phyloP scores from a whole-genome alignment of 2,113 vertebrate genomes.

The Aviceda subcristata region DNA sequence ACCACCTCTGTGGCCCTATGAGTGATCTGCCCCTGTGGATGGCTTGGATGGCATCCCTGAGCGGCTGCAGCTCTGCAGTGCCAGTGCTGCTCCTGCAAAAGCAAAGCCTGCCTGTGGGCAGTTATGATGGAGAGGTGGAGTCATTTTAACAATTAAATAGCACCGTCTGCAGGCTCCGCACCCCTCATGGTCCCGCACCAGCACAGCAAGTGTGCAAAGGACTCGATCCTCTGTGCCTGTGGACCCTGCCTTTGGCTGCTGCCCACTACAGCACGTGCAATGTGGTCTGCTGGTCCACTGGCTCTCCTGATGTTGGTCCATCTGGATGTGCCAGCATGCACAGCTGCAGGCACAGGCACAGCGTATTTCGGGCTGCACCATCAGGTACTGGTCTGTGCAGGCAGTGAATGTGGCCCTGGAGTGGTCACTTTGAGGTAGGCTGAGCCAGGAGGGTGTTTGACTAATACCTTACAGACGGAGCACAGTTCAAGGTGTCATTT shows the following conservation, averaged over 20 bases:
- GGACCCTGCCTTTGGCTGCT: no score
- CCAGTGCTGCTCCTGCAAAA: background rate
- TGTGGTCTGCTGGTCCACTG: rapidly evolving
- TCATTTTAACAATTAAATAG: conserved; percentile 14
- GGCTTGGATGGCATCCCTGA: rapidly evolving
- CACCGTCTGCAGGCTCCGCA: conserved; percentile 3
- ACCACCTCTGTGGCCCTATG: background rate
- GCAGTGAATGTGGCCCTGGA: no score
- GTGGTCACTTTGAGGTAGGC: background rate
- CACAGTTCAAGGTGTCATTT: background rate
- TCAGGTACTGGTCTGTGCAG: background rate
- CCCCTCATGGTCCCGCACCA: rapidly evolving
- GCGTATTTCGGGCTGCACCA: rapidly evolving
- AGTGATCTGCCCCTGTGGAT: rapidly evolving
- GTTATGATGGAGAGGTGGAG: background rate
- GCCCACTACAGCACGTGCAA: rapidly evolving
- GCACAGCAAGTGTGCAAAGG: rapidly evolving
- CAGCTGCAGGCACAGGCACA: background rate
- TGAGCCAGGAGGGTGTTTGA: background rate
- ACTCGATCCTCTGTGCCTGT: rapidly evolving
- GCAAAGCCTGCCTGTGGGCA: rapidly evolving
- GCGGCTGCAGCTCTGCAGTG: background rate
- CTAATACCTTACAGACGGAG: background rate
- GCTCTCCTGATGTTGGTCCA: rapidly evolving
- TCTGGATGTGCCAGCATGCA: rapidly evolving